phyloP scores from a whole-genome alignment of 2,113 vertebrate genomes.

The Macaca mulatta region DNA sequence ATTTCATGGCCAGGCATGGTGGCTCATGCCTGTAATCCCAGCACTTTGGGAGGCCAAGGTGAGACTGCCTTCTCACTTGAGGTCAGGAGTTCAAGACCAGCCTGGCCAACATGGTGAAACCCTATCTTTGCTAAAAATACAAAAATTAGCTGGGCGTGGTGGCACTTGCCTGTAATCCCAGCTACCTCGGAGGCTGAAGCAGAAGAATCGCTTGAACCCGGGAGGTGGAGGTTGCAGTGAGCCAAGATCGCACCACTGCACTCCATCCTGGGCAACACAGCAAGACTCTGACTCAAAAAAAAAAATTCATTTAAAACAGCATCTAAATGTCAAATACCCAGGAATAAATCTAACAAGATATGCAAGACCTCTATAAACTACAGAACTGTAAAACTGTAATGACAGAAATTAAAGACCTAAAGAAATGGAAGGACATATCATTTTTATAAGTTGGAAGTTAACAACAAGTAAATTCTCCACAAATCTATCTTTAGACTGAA shows the following conservation, averaged over 20 bases:
- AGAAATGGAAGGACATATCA: background rate
- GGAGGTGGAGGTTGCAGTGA: no score
- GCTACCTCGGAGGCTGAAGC: no score
- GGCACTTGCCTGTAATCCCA: no score
- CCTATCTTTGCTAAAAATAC: background rate
- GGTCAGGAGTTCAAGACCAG: background rate
- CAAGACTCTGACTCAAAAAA: background rate
- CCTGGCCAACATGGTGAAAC: background rate
- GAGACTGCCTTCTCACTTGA: background rate
- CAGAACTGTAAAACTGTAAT: background rate
- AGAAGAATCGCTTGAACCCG: no score
- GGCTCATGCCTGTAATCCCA: background rate
- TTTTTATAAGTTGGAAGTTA: background rate
- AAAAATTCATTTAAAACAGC: background rate
- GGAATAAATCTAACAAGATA: background rate
- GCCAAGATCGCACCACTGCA: no score
- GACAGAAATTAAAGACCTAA: background rate
- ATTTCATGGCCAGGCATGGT: background rate
- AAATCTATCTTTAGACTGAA: background rate
- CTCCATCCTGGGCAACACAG: no score
- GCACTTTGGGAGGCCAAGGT: background rate
- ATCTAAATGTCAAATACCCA: background rate
- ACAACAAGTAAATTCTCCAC: background rate
- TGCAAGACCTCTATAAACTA: background rate
- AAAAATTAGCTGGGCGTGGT: no score